Evolutionary conservation across 2,888 invertebrate species (phyloP).

Genomic region (Drosophila merina): DNA sequence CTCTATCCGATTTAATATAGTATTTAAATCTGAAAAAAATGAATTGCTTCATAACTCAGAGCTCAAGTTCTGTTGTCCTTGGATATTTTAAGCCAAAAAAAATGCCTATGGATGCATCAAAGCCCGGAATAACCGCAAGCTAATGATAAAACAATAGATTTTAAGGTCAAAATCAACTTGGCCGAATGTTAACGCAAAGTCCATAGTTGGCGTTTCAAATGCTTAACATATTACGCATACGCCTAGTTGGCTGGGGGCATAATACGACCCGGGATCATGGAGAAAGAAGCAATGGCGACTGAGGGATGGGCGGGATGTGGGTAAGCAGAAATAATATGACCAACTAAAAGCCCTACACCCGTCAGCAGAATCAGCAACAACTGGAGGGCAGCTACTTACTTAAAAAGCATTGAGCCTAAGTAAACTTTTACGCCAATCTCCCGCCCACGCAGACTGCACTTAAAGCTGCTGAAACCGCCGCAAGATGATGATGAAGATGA

Average conservation of each 20-base stretch:
- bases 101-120: conserved; percentile 1
- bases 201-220: conserved; percentile 32
- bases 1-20: no score
- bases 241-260: conserved; percentile 41
- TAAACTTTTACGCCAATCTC: conserved; percentile 72
- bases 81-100: conserved; percentile 2
- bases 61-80: neutral
- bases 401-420: conserved; percentile 78
- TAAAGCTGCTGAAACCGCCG: conserved; percentile 57
- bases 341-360: conserved; percentile 74
- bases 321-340: conserved; percentile 66
- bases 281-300: conserved; percentile 5
- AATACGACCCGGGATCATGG: conserved; percentile 42
- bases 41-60: no score
- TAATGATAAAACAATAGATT: conserved; percentile 42
- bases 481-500: conserved; percentile 20
- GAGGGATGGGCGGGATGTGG: neutral
- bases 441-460: conserved; percentile 67
- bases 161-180: conserved; percentile 8
- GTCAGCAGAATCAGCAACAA: conserved; percentile 48
- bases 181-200: conserved; percentile 38
- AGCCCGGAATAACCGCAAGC: neutral
- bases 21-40: no score
- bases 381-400: conserved; percentile 70
- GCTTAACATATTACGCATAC: conserved; percentile 52